phyloP scores from a whole-genome alignment of 2,113 vertebrate genomes.

The Ammodytes dubius region DNA sequence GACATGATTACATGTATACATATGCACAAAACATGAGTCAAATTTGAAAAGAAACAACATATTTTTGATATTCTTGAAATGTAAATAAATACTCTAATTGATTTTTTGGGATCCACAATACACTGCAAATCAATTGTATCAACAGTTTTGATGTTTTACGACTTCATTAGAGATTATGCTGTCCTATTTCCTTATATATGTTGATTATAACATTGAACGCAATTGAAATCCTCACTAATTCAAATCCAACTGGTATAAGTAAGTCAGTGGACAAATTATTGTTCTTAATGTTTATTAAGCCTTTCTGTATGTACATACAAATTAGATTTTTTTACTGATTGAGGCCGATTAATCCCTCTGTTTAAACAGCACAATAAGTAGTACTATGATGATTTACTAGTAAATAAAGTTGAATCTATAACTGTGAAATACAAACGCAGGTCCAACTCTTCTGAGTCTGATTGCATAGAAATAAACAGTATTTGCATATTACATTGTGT shows the following conservation, averaged over 20 bases:
- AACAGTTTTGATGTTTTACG: conserved; percentile 13
- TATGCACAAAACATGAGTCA: conserved; percentile 74
- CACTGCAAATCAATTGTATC: conserved; percentile 12
- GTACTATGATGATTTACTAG: too few relatives aligned
- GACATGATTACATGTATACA: conserved; percentile 63
- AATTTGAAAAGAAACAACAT: conserved; percentile 57
- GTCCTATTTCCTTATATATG: conserved; percentile 13
- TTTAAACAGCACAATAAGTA: too few relatives aligned
- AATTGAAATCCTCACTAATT: conserved; percentile 20
- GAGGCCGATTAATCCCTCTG: too few relatives aligned
- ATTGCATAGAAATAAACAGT: too few relatives aligned
- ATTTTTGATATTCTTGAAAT: conserved; percentile 57
- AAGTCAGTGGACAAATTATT: conserved; percentile 9
- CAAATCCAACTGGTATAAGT: background rate
- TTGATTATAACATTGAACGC: background rate
- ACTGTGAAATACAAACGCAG: too few relatives aligned
- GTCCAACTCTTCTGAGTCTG: too few relatives aligned
- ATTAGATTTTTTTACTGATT: too few relatives aligned
- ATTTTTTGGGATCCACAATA: conserved; percentile 16
- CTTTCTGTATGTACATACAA: too few relatives aligned
- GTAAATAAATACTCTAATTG: conserved; percentile 13
- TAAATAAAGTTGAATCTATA: too few relatives aligned
- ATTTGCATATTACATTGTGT: too few relatives aligned
- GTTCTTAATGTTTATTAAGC: too few relatives aligned
- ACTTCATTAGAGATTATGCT: background rate